Conservation (phyloP, 2,888 invertebrate genomes). For the Xylota sylvarum region DNA sequence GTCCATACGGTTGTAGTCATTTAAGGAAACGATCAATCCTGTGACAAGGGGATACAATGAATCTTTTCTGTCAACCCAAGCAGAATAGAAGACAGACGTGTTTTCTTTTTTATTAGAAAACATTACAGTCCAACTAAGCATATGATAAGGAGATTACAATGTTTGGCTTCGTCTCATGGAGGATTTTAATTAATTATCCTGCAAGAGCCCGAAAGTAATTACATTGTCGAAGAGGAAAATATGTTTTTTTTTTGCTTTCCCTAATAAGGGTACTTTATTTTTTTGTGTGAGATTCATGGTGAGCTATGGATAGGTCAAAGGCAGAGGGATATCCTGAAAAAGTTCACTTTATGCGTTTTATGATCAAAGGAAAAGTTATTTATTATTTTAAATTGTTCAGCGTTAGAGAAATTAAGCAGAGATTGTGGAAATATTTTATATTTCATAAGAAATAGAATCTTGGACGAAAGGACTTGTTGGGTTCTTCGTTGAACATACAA, state of each 20-base stretch:
- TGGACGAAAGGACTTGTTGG: too few species aligned
- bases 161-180: not conserved
- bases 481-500: too few species aligned
- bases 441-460: too few species aligned
- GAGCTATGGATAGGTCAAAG: not conserved
- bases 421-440: not conserved
- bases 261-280: not conserved
- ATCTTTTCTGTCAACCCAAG: constrained; percentile 11
- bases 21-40: constrained; percentile 1
- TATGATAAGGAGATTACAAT: constrained; percentile 12
- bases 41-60: constrained; percentile 1
- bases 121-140: constrained; percentile 13
- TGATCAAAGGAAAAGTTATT: not conserved
- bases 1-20: not conserved
- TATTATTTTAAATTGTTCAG: not conserved
- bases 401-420: not conserved
- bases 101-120: not conserved
- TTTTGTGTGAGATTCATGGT: not conserved
- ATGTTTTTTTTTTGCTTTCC: not conserved
- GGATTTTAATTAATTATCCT: constrained; percentile 36
- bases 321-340: not conserved
- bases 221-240: not conserved
- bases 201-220: constrained; percentile 2
- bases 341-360: not conserved
- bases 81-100: too few species aligned